Evolutionary conservation across 2,113 vertebrate genomes (phyloP).

Genomic region (Oceanodroma tethys): DNA sequence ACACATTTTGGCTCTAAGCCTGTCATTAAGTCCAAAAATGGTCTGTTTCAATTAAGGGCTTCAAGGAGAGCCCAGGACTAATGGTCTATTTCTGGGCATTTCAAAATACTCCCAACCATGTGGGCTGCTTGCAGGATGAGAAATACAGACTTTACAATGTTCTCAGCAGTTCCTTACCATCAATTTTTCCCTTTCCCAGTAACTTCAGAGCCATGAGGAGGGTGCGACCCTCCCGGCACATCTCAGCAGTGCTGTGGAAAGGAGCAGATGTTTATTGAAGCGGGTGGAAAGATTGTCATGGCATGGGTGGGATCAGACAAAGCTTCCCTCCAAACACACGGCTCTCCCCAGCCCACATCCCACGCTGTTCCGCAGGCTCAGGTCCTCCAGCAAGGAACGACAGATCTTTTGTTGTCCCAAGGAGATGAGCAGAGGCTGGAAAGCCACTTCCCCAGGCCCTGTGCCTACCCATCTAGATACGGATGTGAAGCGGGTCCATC

Average conservation of each 20-base stretch:
- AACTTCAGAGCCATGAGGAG: neutral
- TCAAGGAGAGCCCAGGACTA: neutral
- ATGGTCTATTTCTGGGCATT: neutral
- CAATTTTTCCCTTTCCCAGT: neutral
- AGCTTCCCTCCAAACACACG: neutral
- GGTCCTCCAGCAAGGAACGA: neutral
- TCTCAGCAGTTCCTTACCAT: neutral
- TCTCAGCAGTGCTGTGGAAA: neutral
- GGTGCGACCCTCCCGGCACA: neutral
- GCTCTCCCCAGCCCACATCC: neutral
- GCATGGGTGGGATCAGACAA: neutral
- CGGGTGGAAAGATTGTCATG: neutral
- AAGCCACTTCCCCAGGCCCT: neutral
- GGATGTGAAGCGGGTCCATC: neutral
- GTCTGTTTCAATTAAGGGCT: neutral
- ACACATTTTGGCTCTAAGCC: neutral
- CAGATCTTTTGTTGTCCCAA: neutral
- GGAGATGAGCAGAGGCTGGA: neutral
- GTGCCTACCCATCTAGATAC: neutral
- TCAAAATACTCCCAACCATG: neutral
- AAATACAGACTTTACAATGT: neutral
- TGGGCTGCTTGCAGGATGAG: neutral
- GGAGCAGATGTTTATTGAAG: neutral
- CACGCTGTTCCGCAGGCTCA: neutral
- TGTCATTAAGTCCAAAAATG: neutral